phyloP scores from a whole-genome alignment of 2,113 vertebrate species.

The Carassius gibelio region DNA sequence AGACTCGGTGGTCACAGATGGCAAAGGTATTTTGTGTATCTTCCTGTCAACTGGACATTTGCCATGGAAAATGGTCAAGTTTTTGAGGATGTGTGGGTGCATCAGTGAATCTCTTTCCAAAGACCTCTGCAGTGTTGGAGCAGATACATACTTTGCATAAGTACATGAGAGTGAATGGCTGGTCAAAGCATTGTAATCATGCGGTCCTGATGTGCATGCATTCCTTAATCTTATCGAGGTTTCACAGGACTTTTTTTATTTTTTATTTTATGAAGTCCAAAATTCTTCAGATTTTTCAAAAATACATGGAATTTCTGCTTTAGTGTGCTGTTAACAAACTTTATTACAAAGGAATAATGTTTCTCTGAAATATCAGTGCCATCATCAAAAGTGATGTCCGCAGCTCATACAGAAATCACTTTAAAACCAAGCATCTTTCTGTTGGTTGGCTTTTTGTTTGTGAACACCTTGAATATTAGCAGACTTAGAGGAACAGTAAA shows the following conservation, averaged over 20 bases:
- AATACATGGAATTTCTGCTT: too few species aligned
- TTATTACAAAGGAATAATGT: too few species aligned
- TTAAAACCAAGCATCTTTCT: too few species aligned
- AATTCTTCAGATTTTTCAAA: neutral
- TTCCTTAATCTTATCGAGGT: neutral
- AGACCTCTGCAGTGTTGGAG: neutral
- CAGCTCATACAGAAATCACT: too few species aligned
- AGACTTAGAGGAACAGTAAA: neutral
- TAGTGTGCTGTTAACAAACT: too few species aligned
- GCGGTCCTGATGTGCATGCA: neutral
- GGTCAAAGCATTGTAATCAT: neutral
- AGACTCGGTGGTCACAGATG: slow-evolving; percentile 43
- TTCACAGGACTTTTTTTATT: neutral
- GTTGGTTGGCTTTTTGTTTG: too few species aligned
- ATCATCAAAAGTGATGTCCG: too few species aligned
- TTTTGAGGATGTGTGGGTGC: neutral
- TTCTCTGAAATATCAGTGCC: too few species aligned
- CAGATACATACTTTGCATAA: neutral
- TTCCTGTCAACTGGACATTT: slow-evolving; percentile 40
- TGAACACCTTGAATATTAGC: neutral
- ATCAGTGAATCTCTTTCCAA: slow-evolving; percentile 11
- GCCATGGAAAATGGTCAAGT: slow-evolving; percentile 13
- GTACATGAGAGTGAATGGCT: neutral
- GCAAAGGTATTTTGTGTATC: slow-evolving; percentile 44
- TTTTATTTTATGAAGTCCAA: neutral